Conservation (phyloP, 2,797 vertebrate genomes). For the Acanthopagrus latus region DNA sequence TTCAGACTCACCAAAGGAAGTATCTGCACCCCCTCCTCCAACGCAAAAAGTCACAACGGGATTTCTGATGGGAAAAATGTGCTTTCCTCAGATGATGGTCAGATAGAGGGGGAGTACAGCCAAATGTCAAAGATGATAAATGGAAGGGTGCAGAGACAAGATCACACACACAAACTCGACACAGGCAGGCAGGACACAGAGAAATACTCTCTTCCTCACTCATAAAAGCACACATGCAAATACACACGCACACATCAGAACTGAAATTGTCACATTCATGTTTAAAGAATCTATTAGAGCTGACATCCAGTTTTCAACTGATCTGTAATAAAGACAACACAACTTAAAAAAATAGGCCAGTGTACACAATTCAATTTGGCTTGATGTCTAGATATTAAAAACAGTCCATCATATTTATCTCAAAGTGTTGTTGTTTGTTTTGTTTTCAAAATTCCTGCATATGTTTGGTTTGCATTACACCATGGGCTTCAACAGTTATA, state of each 20-base stretch:
- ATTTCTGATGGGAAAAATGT: conserved; percentile 89
- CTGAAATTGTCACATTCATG: conserved; percentile 21
- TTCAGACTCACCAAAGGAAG: conserved; percentile 78
- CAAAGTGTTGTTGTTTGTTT: too few relatives aligned
- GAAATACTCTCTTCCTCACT: conserved; percentile 47
- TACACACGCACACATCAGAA: conserved; percentile 7
- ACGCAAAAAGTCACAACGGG: conserved; percentile 86
- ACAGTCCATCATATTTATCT: too few relatives aligned
- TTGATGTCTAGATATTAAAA: not conserved
- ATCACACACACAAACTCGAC: conserved; percentile 68
- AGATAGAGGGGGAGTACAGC: conserved; percentile 84
- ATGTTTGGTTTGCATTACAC: not conserved
- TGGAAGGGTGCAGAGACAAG: conserved; percentile 83
- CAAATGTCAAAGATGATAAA: conserved; percentile 90
- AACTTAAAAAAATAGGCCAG: not conserved
- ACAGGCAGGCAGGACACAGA: conserved; percentile 29
- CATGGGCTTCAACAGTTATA: not conserved
- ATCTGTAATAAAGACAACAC: not conserved
- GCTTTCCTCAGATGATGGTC: conserved; percentile 87
- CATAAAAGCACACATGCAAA: conserved; percentile 41
- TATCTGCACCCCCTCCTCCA: conserved; percentile 67
- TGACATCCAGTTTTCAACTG: conserved; percentile 10
- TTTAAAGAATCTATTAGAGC: conserved; percentile 46
- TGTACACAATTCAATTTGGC: not conserved
- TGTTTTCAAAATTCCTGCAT: not conserved